Conservation (phyloP, 2,113 vertebrate species). For the Phyllostomus discolor region DNA sequence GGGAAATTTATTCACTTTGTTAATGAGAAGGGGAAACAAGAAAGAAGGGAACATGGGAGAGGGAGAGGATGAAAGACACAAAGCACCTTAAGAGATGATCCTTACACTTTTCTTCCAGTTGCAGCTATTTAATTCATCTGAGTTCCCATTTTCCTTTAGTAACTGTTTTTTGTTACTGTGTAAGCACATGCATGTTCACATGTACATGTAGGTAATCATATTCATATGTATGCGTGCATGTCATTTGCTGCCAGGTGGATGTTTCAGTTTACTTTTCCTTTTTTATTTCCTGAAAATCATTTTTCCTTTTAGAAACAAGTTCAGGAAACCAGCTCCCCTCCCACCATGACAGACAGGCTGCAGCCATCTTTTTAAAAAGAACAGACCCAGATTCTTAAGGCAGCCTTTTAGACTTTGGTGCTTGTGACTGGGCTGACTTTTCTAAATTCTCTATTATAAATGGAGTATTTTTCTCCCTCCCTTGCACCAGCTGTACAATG, state of each 20-base stretch:
- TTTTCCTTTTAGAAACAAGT: slow-evolving; percentile 76
- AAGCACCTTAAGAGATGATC: background rate
- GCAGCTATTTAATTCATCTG: slow-evolving; percentile 65
- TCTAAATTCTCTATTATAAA: background rate
- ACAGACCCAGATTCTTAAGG: background rate
- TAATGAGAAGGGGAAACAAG: background rate
- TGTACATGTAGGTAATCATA: slow-evolving; percentile 46
- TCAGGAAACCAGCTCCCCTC: slow-evolving; percentile 75
- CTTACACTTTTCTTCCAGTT: background rate
- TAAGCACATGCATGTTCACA: background rate
- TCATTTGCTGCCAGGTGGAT: slow-evolving; percentile 83
- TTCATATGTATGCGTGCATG: background rate
- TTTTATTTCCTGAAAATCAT: slow-evolving; percentile 68
- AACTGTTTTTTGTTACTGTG: background rate
- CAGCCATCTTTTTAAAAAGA: slow-evolving; percentile 63
- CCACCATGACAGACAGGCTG: slow-evolving; percentile 52
- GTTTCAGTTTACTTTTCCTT: slow-evolving; percentile 43
- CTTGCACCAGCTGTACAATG: background rate
- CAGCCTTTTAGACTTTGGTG: background rate
- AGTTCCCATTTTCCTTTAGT: slow-evolving; percentile 74
- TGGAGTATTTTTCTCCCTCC: background rate
- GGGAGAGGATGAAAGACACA: background rate
- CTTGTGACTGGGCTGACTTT: background rate
- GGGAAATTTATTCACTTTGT: background rate
- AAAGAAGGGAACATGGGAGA: background rate